phyloP scores from a whole-genome alignment of 2,797 vertebrate species.

The Florisuga fusca region DNA sequence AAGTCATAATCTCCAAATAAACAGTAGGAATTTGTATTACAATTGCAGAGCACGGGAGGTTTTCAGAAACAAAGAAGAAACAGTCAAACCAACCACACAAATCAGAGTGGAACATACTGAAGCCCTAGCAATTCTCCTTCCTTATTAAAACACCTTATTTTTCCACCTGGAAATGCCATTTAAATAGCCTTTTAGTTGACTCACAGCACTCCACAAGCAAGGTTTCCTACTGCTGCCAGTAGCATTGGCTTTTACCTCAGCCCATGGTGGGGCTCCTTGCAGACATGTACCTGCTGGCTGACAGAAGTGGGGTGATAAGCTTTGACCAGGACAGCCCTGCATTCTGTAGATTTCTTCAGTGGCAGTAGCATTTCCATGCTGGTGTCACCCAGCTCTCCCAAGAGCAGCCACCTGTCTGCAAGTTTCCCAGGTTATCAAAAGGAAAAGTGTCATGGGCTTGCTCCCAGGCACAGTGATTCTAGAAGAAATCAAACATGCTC shows the following conservation, averaged over 20 bases:
- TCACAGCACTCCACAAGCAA: not conserved
- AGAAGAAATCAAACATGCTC: not conserved
- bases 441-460: not conserved
- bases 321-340: not conserved
- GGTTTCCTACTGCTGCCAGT: not conserved
- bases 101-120: not conserved
- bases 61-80: not conserved
- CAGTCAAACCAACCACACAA: not conserved
- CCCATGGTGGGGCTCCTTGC: not conserved
- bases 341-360: not conserved
- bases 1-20: not conserved
- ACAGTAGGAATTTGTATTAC: not conserved
- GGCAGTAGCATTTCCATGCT: not conserved
- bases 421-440: not conserved
- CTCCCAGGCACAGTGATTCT: not conserved
- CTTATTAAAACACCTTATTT: not conserved
- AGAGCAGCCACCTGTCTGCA: not conserved
- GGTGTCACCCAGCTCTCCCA: not conserved
- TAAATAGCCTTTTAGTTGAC: not conserved
- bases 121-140: not conserved
- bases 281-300: not conserved
- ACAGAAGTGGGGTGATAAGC: not conserved
- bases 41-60: not conserved
- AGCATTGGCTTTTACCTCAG: not conserved
- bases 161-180: not conserved